Percentiles rank a stretch among this genome's conserved stretches.
These are phyloP conservation scores for Cylindroiulus punctatus DNA, from an alignment of 2,888 invertebrate species.

Conservation along the genomic window DNA sequence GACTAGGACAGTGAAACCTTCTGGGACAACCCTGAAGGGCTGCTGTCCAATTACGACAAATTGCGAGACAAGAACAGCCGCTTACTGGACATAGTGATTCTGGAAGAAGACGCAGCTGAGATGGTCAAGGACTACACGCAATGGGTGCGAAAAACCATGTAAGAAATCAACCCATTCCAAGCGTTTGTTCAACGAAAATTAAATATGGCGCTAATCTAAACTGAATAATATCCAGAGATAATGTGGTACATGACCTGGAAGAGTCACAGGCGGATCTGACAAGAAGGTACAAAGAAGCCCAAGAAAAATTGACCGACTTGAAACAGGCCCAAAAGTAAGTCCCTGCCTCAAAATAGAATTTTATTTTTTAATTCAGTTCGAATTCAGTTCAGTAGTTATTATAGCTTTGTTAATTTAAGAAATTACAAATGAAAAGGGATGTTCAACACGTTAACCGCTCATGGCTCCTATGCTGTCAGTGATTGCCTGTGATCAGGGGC, in stretches of 20 bases:
- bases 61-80: constrained; percentile 1
- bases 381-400: too few species aligned
- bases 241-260: background rate
- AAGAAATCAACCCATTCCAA: background rate
- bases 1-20: background rate
- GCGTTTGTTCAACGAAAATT: background rate
- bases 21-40: background rate
- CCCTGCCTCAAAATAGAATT: too few species aligned
- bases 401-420: too few species aligned
- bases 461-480: too few species aligned
- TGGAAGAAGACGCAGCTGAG: constrained; percentile 7
- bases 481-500: too few species aligned
- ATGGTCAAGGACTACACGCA: constrained; percentile 46
- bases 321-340: constrained; percentile 18
- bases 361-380: too few species aligned
- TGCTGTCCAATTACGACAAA: background rate
- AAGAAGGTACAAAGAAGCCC: background rate
- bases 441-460: too few species aligned
- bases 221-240: constrained; percentile 1
- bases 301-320: constrained; percentile 1
- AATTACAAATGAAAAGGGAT: too few species aligned
- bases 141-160: constrained; percentile 32
- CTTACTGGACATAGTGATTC: background rate
- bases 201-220: background rate
- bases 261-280: background rate